Base-by-base conservation (phyloP, 1,140 invertebrate species). In the Globodera rostochiensis region DNA sequence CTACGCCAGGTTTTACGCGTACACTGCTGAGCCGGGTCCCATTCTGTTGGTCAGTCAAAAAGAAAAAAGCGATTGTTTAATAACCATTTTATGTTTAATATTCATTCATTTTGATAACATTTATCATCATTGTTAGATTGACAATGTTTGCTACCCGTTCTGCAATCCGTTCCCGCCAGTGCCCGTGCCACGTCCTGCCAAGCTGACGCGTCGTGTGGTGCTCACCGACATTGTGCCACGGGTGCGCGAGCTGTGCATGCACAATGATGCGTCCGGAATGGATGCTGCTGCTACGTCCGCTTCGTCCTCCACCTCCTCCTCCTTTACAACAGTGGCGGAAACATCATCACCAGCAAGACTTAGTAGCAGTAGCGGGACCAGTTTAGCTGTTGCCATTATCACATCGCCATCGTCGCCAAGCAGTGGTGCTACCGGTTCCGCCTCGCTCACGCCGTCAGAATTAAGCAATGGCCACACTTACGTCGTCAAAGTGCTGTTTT, bases 1-100 rank as follows among this genome's bases (percentile, higher is more conserved):
- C 19, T 7, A 25, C 15, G n/a, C 53, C 13, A 60, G 13, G 2
- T 81, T 82, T n/a, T 67, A n/a, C 53, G 83, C 84, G 13, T 85
- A 86, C 53, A 36, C 81, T 5, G 21, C 73, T n/a, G 46, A 64
- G 25, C 2, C 9, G 15, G 81, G 81, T 15, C 81, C 81, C 6
- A 36, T 66, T 50, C 70, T 74, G 11, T 73, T 70, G 45, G 70
- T 84, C 19, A 47, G 57, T 64, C 6, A 36, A 36, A 1, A 36
- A 36, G n/a, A 36, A 36, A 25, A 25, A 25, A 25, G 1, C 25
- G 25, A 25, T 25, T 25, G 25, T 25, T 25, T 25, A 25, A 25
- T 53, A 8, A 0, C 50, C 13, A 8, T 5, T 53, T 13, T 13
- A 53, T 5, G 50, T 9, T 4, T 53, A 8, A 53, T 53, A 53